phyloP scores from a whole-genome alignment of 2,888 invertebrate genomes.

The Archips xylosteana region DNA sequence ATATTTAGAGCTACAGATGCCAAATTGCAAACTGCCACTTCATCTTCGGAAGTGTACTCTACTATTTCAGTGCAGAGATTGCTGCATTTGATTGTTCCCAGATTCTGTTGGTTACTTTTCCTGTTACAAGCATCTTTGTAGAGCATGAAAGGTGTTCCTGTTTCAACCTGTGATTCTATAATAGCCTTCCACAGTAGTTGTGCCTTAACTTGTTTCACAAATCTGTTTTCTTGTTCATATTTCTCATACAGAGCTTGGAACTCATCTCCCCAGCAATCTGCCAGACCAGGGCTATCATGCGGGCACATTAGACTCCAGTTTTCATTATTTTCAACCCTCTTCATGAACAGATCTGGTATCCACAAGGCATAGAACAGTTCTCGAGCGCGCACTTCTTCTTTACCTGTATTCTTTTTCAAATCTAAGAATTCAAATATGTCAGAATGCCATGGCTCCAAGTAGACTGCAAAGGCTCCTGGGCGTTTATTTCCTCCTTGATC shows the following conservation, averaged over 20 bases:
- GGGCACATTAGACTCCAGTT: slow-evolving; percentile 99
- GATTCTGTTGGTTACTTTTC: slow-evolving; percentile 98
- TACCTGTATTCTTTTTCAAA: slow-evolving; percentile 97
- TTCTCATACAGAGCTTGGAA: slow-evolving; percentile 95
- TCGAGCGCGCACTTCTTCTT: slow-evolving; percentile 96
- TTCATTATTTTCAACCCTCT: slow-evolving; percentile 93
- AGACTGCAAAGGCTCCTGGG: slow-evolving; percentile 98
- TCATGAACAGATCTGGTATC: slow-evolving; percentile 99
- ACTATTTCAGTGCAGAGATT: slow-evolving; percentile 99
- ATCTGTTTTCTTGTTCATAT: slow-evolving; percentile 93
- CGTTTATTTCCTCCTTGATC: slow-evolving; percentile 99
- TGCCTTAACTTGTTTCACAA: slow-evolving; percentile 90
- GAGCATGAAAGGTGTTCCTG: slow-evolving; percentile 98
- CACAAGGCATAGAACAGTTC: slow-evolving; percentile 99
- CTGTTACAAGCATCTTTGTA: slow-evolving; percentile 98
- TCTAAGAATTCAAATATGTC: slow-evolving; percentile 98
- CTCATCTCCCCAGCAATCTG: slow-evolving; percentile 97
- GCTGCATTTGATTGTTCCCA: slow-evolving; percentile 99
- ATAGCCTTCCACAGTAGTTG: slow-evolving; percentile 97
- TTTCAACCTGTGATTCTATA: slow-evolving; percentile 97
- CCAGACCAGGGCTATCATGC: slow-evolving; percentile 94
- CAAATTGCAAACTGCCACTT: slow-evolving; percentile 98
- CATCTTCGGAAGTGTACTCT: slow-evolving; percentile 96
- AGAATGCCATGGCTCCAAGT: slow-evolving; percentile 99
- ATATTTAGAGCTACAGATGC: slow-evolving; percentile 98